Conservation (phyloP, 1,140 invertebrate genomes). For the Pomacea maculata region DNA sequence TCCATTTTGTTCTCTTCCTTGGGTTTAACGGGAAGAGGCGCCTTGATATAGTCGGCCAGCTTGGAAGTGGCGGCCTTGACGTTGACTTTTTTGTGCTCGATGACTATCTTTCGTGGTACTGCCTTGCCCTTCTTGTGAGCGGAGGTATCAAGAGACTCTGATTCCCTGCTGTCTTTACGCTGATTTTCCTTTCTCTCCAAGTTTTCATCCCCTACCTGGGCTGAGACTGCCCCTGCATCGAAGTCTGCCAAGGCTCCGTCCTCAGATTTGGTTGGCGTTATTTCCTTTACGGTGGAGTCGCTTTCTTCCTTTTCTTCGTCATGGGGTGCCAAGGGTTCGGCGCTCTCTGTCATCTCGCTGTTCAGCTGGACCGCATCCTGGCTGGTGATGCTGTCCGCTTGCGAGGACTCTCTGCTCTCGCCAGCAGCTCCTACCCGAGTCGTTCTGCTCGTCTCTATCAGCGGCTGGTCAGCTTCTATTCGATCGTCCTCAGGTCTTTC, state of each 20-base stretch:
- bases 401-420: not conserved
- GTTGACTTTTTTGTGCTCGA: slow-evolving; percentile 62
- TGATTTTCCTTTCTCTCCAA: slow-evolving; percentile 66
- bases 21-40: slow-evolving; percentile 42
- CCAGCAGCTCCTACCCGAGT: not conserved
- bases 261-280: not conserved
- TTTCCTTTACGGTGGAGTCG: not conserved
- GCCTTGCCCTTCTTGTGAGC: slow-evolving; percentile 30
- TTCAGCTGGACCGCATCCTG: not conserved
- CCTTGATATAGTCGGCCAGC: slow-evolving; percentile 57
- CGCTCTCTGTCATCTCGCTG: slow-evolving; percentile 16
- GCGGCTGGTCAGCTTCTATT: slow-evolving; percentile 43
- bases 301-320: not conserved
- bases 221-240: slow-evolving; percentile 13
- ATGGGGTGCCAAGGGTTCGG: not conserved
- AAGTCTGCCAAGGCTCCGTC: slow-evolving; percentile 22
- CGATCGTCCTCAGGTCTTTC: slow-evolving; percentile 38
- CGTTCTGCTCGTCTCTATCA: not conserved
- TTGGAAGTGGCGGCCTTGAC: slow-evolving; percentile 54
- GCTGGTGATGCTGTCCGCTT: not conserved
- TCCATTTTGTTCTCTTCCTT: slow-evolving; percentile 49
- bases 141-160: too few species aligned
- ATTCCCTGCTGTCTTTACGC: not conserved
- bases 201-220: not conserved
- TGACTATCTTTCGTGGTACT: slow-evolving; percentile 29